Conservation (phyloP, 2,113 vertebrate species). For the Ptilorrhoa leucosticta region DNA sequence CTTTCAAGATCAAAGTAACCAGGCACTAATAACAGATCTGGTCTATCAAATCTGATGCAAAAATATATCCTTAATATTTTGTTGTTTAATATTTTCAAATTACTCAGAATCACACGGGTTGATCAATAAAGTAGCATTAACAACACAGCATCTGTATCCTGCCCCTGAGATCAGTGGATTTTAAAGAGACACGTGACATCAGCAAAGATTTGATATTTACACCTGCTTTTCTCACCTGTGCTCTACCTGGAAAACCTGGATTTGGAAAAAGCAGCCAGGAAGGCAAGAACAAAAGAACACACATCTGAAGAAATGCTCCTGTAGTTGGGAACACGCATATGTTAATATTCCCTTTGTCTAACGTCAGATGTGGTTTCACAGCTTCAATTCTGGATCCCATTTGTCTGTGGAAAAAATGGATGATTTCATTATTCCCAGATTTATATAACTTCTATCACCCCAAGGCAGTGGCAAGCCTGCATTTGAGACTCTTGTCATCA, state of each 20-base stretch:
- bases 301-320: not conserved
- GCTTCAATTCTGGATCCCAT: not conserved
- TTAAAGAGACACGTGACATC: not conserved
- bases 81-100: not conserved
- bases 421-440: conserved; percentile 40
- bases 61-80: not conserved
- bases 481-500: not conserved
- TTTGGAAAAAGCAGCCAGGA: not conserved
- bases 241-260: not conserved
- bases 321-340: not conserved
- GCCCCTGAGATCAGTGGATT: not conserved
- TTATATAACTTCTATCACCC: not conserved
- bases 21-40: not conserved
- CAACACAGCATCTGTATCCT: not conserved
- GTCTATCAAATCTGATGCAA: not conserved
- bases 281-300: not conserved
- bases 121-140: not conserved
- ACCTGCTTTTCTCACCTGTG: not conserved
- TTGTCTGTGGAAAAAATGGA: conserved; percentile 26
- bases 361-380: not conserved
- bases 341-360: not conserved
- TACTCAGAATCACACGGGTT: not conserved
- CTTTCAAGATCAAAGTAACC: not conserved
- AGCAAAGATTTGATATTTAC: not conserved
- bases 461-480: not conserved